Evolutionary conservation across 1,140 invertebrate genomes (phyloP).

Genomic region (Geopemphigus sp.): DNA sequence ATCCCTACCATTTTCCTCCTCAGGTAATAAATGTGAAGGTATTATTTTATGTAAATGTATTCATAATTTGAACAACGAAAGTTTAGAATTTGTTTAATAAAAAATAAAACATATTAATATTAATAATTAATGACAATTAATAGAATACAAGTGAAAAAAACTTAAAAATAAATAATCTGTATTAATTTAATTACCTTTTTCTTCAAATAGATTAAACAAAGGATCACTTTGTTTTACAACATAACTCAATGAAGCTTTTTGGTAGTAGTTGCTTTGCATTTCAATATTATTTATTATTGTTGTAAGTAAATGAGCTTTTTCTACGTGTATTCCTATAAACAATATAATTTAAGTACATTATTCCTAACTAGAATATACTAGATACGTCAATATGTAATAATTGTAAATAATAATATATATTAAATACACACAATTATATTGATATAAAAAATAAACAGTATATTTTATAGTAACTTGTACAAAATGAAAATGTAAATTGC

Average conservation of each 20-base stretch:
- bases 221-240: slow-evolving; percentile 65
- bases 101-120: not conserved
- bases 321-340: slow-evolving; percentile 66
- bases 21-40: no score
- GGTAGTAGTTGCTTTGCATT: slow-evolving; percentile 78
- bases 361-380: no score
- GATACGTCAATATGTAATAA: no score
- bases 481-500: no score
- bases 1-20: no score
- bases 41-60: no score
- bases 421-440: no score
- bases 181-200: slow-evolving; percentile 51
- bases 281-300: slow-evolving; percentile 91
- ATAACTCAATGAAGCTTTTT: slow-evolving; percentile 74
- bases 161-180: not conserved
- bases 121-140: not conserved
- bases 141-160: not conserved
- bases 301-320: slow-evolving; percentile 81
- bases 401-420: no score
- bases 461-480: no score
- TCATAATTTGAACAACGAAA: no score
- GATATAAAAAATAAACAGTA: no score
- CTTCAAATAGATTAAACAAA: slow-evolving; percentile 56
- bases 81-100: no score
- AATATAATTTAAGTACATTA: not conserved